These are phyloP conservation scores for Buceros bicornis DNA, from an alignment of 2,797 vertebrate genomes.

Conservation along the genomic window DNA sequence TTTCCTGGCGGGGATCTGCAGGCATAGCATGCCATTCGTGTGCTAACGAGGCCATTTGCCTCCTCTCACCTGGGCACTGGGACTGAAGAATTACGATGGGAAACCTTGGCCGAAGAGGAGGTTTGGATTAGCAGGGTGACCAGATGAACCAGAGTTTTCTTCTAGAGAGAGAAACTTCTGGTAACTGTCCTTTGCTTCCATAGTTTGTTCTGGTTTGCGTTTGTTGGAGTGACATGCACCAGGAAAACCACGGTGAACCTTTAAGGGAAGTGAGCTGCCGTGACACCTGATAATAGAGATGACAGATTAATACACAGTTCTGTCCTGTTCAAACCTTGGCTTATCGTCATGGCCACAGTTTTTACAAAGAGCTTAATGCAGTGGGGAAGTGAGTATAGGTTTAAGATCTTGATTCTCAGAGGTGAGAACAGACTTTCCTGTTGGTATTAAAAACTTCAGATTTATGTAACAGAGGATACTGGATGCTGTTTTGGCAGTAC, in stretches of 20 bases:
- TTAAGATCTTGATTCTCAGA: background rate
- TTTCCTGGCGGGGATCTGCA: conserved; percentile 18
- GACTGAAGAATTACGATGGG: background rate
- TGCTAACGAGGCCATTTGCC: background rate
- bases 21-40: background rate
- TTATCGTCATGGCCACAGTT: background rate
- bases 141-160: background rate
- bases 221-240: background rate
- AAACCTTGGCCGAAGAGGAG: background rate
- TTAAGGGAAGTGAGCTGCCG: background rate
- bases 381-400: background rate
- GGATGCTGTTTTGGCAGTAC: background rate
- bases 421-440: background rate
- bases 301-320: background rate
- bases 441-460: background rate
- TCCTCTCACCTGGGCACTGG: background rate
- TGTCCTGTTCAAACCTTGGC: background rate
- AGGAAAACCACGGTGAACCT: background rate
- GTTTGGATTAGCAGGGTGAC: background rate
- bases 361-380: background rate
- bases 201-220: background rate
- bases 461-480: background rate
- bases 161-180: background rate
- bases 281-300: background rate
- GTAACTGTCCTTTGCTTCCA: background rate